Base-by-base conservation (phyloP, 2,797 vertebrate genomes). In the Sebastes melanostomus region DNA sequence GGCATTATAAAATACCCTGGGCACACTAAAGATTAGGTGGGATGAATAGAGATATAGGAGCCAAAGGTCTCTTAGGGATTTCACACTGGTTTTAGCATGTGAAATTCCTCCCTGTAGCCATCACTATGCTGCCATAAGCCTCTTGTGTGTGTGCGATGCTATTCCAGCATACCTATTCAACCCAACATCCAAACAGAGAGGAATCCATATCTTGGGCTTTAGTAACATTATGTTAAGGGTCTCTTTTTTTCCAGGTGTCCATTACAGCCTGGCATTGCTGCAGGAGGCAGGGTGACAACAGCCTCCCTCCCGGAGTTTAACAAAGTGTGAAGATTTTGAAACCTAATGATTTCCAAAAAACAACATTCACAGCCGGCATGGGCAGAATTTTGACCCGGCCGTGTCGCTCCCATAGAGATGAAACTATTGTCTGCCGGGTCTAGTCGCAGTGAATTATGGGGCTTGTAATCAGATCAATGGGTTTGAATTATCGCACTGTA, bases 1-100 rank as follows among this genome's bases (percentile, higher is more conserved):
- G 81, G 88, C 86, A 93, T 93, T 93, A 91, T 75, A 91, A 92
- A 91, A 92, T 87, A 88, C 90, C 91, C 85, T 70, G 75, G 87
- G 89, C 90, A 90, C 82, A 76, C 59, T 72, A 63, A 80, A 94
- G 89, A 93, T 93, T 92, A 93, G 83, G 75, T 78, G 78, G 88
- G 88, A 84, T 91, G 87, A 94, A 93, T 87, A 77, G 80, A 91
- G 86, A 92, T 91, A 88, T 81, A 84, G 74, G 88, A 86, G 87
- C 86, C 87, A 85, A 84, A 86, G 84, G 88, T 89, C 87, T 87
- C 73, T 79, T 70, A 68, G 7, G 7, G 52, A 88, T 93, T 93
- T 90, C 88, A 90, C 88, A 56, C 80, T 76, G 78, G 83, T 92
- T 91, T 89, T 84, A 85, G 78, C 84, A 85, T 66, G 87, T 63